Evolutionary conservation across 2,888 invertebrate species (phyloP), one percentile per base, ranked within the genome.

Genomic region (Phrixothrix hirtus): DNA sequence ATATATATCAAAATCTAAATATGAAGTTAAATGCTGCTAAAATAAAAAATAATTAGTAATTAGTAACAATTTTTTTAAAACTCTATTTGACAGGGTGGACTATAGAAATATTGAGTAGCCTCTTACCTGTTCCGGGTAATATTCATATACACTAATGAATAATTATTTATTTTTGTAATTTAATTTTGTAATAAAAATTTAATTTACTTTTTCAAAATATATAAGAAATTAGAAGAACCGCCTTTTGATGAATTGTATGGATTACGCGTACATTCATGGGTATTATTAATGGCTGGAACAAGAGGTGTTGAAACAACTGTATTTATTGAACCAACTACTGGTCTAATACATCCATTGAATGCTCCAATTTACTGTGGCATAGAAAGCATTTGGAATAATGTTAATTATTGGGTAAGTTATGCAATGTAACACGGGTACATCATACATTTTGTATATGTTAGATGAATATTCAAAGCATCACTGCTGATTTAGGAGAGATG

Each of bases 281-380:
- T 93, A 1, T 75, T 90, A 1, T 76, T 95, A 2, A 68, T 87
- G 34, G 82, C 86, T 1, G 62, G 77, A 0, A 73, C 70, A 47
- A 76, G 81, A 58, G 84, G 83, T 21, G 75, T 89, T 0, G 76
- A 78, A 2, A 79, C 82, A 52, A 83, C 86, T 0, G 83, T 88
- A 72, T 95, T 94, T 71, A 84, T 95, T 27, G 95, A 95, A 66
- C 87, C 95, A 1, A 84, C 88, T 10, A 89, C 92, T 0, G 95
- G 95, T 0, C 78, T 81, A 10, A 70, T 77, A 0, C 81, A 85
- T 57, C 78, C 83, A 0, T 69, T 86, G 0, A 69, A 77, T 29
- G 78, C 82, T 13, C 72, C 78, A 1, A 78, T 83, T 52, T 95
- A 92, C 65, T 82, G 87, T 17, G 83, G 87, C 1, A 79, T 95